Conservation (phyloP, 2,888 invertebrate species). For the Branchellion lobata region DNA sequence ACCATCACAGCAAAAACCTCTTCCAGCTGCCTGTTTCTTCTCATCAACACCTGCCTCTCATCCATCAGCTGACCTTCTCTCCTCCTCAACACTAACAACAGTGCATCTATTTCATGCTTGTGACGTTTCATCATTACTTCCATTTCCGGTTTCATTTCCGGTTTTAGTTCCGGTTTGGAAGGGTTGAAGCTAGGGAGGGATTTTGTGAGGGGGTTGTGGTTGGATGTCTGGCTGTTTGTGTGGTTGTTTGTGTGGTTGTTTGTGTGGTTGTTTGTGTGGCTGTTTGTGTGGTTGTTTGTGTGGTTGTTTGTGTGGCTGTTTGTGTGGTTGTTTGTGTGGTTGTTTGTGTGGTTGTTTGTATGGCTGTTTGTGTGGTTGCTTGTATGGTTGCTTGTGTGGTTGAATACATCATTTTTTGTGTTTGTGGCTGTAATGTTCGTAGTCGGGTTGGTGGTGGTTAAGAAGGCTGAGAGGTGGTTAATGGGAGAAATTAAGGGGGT, state of each 20-base stretch:
- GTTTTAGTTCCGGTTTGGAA: too few relatives aligned
- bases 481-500: too few relatives aligned
- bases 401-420: too few relatives aligned
- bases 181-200: neutral
- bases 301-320: too few relatives aligned
- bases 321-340: too few relatives aligned
- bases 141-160: neutral
- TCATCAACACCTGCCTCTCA: slow-evolving; percentile 41
- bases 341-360: too few relatives aligned
- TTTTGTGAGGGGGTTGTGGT: slow-evolving; percentile 1
- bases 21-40: slow-evolving; percentile 45
- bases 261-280: neutral
- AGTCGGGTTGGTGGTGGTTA: too few relatives aligned
- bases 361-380: too few relatives aligned
- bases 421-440: too few relatives aligned
- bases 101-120: slow-evolving; percentile 42
- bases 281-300: neutral
- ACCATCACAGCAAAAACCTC: slow-evolving; percentile 44
- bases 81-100: slow-evolving; percentile 44
- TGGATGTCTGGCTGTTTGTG: neutral
- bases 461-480: too few relatives aligned
- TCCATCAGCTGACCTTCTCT: slow-evolving; percentile 46
- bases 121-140: slow-evolving; percentile 22
- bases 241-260: neutral
- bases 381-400: too few relatives aligned